These are phyloP conservation scores for Drosophila fungiperda DNA, from an alignment of 2,888 invertebrate species.

Conservation along the genomic window DNA sequence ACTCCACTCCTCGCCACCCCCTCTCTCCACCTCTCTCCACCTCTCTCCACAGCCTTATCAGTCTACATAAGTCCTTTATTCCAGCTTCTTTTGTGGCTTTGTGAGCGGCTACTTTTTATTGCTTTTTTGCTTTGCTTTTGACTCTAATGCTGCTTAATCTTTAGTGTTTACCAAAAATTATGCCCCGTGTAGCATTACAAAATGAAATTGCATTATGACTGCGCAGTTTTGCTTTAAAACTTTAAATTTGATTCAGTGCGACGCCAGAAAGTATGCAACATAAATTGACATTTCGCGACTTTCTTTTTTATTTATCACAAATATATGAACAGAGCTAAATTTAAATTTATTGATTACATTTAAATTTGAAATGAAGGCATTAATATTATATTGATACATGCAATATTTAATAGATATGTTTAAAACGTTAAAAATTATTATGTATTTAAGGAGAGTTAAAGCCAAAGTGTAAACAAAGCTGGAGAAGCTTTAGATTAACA, in stretches of 20 bases:
- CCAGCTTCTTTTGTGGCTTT: slow-evolving; percentile 70
- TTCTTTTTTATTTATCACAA: not conserved
- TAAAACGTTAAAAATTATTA: not conserved
- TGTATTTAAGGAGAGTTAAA: not conserved
- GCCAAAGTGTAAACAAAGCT: slow-evolving; percentile 2
- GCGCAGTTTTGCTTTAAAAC: slow-evolving; percentile 17
- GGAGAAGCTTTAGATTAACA: slow-evolving; percentile 8
- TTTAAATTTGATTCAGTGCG: slow-evolving; percentile 11
- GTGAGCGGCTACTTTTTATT: slow-evolving; percentile 68
- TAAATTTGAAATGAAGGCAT: not conserved
- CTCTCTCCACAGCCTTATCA: slow-evolving; percentile 30
- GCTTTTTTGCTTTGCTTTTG: slow-evolving; percentile 66
- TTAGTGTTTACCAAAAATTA: slow-evolving; percentile 76
- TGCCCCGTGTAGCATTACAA: slow-evolving; percentile 68
- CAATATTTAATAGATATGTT: not conserved
- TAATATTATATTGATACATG: not conserved
- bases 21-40: not conserved
- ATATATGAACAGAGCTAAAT: not conserved
- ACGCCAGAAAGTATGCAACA: slow-evolving; percentile 23
- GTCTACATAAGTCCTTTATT: slow-evolving; percentile 52
- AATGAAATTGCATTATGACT: slow-evolving; percentile 79
- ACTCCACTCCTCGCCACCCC: slow-evolving; percentile 9
- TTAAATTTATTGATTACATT: not conserved
- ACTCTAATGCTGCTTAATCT: slow-evolving; percentile 74
- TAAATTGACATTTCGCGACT: slow-evolving; percentile 1